Evolutionary conservation across 2,113 vertebrate species (phyloP), one percentile per base, ranked within the genome.

Genomic region (Bothrops jararaca): DNA sequence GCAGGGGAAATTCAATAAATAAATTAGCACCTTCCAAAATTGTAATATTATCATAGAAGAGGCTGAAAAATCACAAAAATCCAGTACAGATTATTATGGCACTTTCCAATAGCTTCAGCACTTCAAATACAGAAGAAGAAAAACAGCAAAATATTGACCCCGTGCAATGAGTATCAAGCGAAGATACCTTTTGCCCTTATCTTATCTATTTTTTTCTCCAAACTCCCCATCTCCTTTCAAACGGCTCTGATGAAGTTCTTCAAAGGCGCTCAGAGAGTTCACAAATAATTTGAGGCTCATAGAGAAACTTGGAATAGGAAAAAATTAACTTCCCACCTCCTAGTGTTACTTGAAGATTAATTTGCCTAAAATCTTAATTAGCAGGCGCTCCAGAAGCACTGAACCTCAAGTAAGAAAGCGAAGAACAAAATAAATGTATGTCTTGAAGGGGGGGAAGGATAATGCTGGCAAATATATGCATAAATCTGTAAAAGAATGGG

Each of bases 341-440:
- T 58, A 52, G 58, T n/a, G 64, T 94, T 94, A 92, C 90, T 93
- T 93, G 92, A 93, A 96, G 93, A 96, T 96, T 95, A 95, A 96
- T 95, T 97, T 92, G 42, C 94, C 85, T 89, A 91, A 90, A 90
- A 96, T 96, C 45, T 90, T 94, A 95, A 96, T 96, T 96, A 95
- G 88, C 64, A 90, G 60, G 8, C 22, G 18, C 1, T 90, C 7
- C 88, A 90, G 26, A 89, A 94, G 93, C 34, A 56, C 89, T 92
- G 56, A 95, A 93, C 90, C 12, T 20, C 24, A 54, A 52, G 15
- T 2, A 10, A 92, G 64, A 94, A 95, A 0, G 0, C 0, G 0
- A 23, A 60, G 10, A 39, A 39, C 2, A 85, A 90, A 89, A 29
- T 5, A 22, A 34, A 42, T 34, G 5, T 48, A 20, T 12, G 2